Evolutionary conservation across 2,113 vertebrate genomes (phyloP), one percentile per base, ranked within the genome.

Genomic region (Syngnathus scovelli): DNA sequence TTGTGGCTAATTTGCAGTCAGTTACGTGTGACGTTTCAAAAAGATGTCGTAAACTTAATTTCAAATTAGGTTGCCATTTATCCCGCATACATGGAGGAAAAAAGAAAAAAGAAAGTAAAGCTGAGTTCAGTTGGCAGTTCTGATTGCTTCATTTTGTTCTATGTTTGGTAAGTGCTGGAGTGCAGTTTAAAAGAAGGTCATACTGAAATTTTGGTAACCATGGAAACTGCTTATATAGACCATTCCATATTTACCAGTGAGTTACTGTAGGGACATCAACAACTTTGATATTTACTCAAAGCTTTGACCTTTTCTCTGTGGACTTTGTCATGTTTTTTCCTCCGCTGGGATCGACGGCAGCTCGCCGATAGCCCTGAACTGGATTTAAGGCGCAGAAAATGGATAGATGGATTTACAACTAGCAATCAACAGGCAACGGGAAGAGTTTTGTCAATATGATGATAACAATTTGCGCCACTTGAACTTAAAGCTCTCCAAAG

Each of bases 241-340:
- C 49, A 21, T 52, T 52, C 19, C 19, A 52, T 33, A 33, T 19
- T 52, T 21, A 10, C n/a, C 49, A 52, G 21, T 3, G 49, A 55
- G 21, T 4, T 23, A 55, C 21, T 27, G 21, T 10, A 5, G 10
- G 21, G 21, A 27, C 9, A 13, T 27, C 21, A 55, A 55, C 52
- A 55, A 55, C 52, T 54, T 10, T 23, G 51, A 54, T 54, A 54
- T 54, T 54, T 54, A 54, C 51, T 54, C 51, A 54, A 21, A 54
- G 21, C 51, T 23, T 23, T 55, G 52, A 55, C 52, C 52, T 55
- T 55, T 27, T 23, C 21, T 55, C 27, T 23, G 21, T 55, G 21
- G 52, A 55, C 52, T 55, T 12, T 9, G 21, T 55, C 21, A 23
- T 55, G 52, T 46, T 55, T 55, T 55, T 23, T 27, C 49, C 15